Conservation (phyloP, 2,888 invertebrate species). For the Pachycephus smyrnensis region DNA sequence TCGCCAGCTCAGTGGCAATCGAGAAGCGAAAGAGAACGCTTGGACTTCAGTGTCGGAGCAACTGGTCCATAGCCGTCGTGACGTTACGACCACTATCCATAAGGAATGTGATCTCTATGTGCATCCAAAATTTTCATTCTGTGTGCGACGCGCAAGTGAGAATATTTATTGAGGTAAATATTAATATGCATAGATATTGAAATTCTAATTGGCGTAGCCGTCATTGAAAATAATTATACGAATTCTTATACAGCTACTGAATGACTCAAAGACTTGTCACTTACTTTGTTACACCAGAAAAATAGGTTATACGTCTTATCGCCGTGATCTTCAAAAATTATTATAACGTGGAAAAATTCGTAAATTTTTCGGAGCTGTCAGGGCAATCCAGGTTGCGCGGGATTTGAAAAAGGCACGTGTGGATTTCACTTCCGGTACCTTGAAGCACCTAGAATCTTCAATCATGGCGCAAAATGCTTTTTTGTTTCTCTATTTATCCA, state of each 20-base stretch:
- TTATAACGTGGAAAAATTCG: neutral
- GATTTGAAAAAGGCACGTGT: neutral
- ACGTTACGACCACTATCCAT: conserved; percentile 35
- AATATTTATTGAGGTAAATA: conserved; percentile 31
- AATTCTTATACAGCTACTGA: neutral
- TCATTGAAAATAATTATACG: neutral
- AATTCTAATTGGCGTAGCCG: neutral
- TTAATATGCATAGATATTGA: neutral
- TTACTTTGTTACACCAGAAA: neutral
- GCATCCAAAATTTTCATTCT: conserved; percentile 36
- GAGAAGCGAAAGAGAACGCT: conserved; percentile 40
- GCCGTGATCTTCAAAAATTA: neutral
- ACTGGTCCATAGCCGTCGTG: conserved; percentile 57
- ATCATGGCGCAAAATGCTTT: neutral
- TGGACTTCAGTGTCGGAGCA: conserved; percentile 64
- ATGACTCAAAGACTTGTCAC: neutral
- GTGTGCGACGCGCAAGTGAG: conserved; percentile 42
- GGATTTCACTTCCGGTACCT: neutral
- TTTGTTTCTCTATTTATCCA: neutral
- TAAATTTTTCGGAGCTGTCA: neutral
- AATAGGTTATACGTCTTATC: neutral
- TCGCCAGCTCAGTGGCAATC: conserved; percentile 37
- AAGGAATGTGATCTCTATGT: conserved; percentile 61
- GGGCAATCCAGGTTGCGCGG: neutral
- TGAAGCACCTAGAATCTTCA: neutral